Evolutionary conservation across 2,797 vertebrate species (phyloP).

Genomic region (Oophaga sylvatica): DNA sequence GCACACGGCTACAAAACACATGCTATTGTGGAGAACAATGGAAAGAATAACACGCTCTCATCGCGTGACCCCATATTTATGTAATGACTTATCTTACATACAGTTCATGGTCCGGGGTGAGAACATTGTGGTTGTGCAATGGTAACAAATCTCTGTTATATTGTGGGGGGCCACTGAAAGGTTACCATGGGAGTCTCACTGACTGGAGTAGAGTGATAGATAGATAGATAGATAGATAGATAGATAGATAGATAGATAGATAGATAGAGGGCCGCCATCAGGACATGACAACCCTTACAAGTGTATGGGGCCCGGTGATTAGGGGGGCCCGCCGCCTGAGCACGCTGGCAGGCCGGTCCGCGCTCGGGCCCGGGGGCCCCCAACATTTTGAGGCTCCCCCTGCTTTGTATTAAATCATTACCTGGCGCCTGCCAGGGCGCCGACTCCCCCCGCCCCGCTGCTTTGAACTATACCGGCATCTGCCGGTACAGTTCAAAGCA

Average conservation of each 20-base stretch:
- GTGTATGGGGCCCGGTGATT: too few species aligned
- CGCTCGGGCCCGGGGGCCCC: too few species aligned
- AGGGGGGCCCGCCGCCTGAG: too few species aligned
- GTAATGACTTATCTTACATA: background rate
- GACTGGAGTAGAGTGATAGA: background rate
- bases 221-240: constrained; percentile 19
- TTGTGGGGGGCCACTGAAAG: background rate
- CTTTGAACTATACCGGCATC: too few species aligned
- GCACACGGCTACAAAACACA: background rate
- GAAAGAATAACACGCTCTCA: background rate
- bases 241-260: constrained; percentile 28
- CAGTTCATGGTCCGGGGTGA: background rate
- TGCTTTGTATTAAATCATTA: too few species aligned
- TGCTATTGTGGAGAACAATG: constrained; percentile 2
- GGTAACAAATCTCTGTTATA: background rate
- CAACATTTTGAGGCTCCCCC: too few species aligned
- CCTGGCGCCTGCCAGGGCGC: too few species aligned
- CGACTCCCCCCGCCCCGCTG: too few species aligned
- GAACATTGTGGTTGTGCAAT: background rate
- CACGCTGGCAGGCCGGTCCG: too few species aligned
- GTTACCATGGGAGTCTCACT: background rate
- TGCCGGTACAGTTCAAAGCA: too few species aligned
- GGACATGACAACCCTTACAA: too few species aligned
- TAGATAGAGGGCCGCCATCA: too few species aligned
- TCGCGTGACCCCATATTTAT: background rate